Base-by-base conservation (phyloP, 2,888 invertebrate species). In the Cerastis leucographa region DNA sequence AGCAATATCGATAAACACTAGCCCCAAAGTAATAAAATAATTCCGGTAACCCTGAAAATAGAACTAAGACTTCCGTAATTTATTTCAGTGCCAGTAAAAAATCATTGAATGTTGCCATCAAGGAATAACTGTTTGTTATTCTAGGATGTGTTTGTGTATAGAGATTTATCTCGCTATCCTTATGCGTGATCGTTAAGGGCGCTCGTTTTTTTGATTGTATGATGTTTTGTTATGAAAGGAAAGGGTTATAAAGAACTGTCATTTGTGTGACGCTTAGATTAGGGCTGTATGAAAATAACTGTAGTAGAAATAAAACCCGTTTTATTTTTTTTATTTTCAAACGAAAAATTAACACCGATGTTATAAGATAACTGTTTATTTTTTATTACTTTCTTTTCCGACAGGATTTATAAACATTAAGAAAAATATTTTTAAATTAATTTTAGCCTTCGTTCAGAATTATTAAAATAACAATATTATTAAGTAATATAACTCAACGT, bases 161-260 rank as follows among this genome's bases (percentile, higher is more conserved):
- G 59, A 84, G 82, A 86, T 87, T 87, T 89, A 87, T 84, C 25
- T 51, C 65, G 35, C n/a, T 71, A 79, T 61, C 29, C 71, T 69
- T 59, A 74, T 71, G 40, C 73, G 68, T 74, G 74, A 74, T 82
- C 81, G 79, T 84, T 85, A 78, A 79, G 71, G 74, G 56, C 67
- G 64, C 67, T 67, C 71, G 66, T 76, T 72, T 79, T 81, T 82
- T 83, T 80, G 67, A 83, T 71, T 82, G 76, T 88, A 87, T 73
- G 74, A 75, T 81, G 80, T 76, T 88, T 81, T 87, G 82, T 84
- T 85, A 82, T 61, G 83, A 78, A 71, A 65, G 72, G 46, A 65
- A 75, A 40, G 72, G 68, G 54, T 80, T 80, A 77, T 84, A 78
- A 79, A 75, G 68, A 56, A 46, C 67, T 80, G 73, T 64, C 74